A percentile compares a stretch with the other conserved stretches of the same genome.
Evolutionary conservation across 2,888 invertebrate species (phyloP).

Genomic region (Eupeodes luniger): DNA sequence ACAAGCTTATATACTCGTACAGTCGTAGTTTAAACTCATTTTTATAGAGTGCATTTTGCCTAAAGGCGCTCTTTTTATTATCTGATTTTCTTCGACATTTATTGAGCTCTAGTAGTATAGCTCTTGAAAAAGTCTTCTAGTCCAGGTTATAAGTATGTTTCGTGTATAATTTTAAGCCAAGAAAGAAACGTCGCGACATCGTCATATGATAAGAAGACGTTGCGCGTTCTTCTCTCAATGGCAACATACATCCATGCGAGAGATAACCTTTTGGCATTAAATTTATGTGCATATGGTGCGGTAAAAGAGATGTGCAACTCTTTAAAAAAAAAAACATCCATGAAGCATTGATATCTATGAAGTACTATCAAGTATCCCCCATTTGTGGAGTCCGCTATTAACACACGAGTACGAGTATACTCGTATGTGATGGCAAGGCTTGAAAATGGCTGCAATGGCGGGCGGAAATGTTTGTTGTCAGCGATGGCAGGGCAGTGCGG

Average conservation of each 20-base stretch:
- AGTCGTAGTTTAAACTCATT: neutral
- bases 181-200: conserved; percentile 56
- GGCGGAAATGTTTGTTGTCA: conserved; percentile 5
- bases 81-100: conserved; percentile 72
- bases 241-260: conserved; percentile 21
- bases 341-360: conserved; percentile 74
- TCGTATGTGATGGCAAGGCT: neutral
- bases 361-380: conserved; percentile 74
- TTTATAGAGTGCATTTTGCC: conserved; percentile 15
- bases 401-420: conserved; percentile 39
- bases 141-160: neutral
- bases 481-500: neutral
- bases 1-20: conserved; percentile 19
- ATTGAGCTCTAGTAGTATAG: conserved; percentile 44
- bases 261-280: conserved; percentile 76
- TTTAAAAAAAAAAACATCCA: neutral
- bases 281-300: conserved; percentile 70
- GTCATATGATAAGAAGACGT: conserved; percentile 42
- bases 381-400: conserved; percentile 62
- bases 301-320: conserved; percentile 19
- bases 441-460: conserved; percentile 11
- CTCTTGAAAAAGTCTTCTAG: conserved; percentile 34
- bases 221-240: neutral
- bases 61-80: conserved; percentile 45
- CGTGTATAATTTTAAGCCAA: neutral